Base-by-base conservation (phyloP, 2,888 invertebrate genomes). In the Papilio gigon region DNA sequence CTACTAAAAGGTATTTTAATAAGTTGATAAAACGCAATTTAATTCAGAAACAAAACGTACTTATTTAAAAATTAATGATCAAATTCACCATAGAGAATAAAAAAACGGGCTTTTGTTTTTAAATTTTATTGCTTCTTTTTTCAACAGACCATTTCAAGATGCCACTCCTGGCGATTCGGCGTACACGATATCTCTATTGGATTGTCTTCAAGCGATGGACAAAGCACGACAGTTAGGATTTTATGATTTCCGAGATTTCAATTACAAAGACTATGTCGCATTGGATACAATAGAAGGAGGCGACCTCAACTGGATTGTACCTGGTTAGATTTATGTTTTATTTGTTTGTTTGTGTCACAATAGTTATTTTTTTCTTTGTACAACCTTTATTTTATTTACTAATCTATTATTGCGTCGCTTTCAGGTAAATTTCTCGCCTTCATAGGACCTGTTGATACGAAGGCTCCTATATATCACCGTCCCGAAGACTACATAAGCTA, bases 271-370 rank as follows among this genome's bases (percentile, higher is more conserved):
- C 83, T 98, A 97, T 84, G 96, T 97, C 78, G 93, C 94, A 81
- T 95, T 96, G 79, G 95, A 96, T 87, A 95, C 95, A 88, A 94
- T 97, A 73, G 95, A 96, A 85, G 95, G 97, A 79, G 98, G 98
- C 6, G 97, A 98, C 85, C 92, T 98, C 72, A 98, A 97, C 86
- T 98, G 98, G 98, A 94, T 97, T 74, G 88, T 98, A 50, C 97
- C 98, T 30, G 94, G 95, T 85, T 95, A 95, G 84, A 94, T 95
- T 77, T 30, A 11, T 47, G 44, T 82, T 96, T 61, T 96, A 95
- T 14, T 22, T 53, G 8, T n/a, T 30, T 25, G 3, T 25, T 4
- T 3, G n/a, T n/a, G n/a, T n/a, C n/a, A n/a, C n/a, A 22, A 25
- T 56, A 20, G 14, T 9, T 53, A 25, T 20, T 22, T 25, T 22